Conservation (phyloP, 1,140 invertebrate genomes). For the Heliconius nattereri region DNA sequence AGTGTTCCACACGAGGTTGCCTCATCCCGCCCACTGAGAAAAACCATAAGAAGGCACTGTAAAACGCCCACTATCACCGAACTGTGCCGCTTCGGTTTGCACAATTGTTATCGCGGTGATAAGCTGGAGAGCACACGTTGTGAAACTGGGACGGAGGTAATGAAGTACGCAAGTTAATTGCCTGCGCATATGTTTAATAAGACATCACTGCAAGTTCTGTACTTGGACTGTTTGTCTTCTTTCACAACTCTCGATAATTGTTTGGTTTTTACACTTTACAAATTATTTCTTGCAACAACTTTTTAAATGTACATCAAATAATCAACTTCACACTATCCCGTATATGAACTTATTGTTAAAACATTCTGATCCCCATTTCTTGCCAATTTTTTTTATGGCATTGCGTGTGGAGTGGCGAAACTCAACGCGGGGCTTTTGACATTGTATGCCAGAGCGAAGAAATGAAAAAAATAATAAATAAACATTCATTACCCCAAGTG, state of each 20-base stretch:
- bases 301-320: no score
- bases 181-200: slow-evolving; percentile 20
- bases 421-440: no score
- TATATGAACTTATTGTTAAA: no score
- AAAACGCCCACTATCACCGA: slow-evolving; percentile 36
- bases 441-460: no score
- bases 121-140: slow-evolving; percentile 45
- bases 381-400: no score
- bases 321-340: no score
- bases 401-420: no score
- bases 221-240: neutral
- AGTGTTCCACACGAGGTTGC: neutral
- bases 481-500: no score
- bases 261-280: neutral
- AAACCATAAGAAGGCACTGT: slow-evolving; percentile 19
- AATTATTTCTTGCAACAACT: neutral
- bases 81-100: slow-evolving; percentile 38
- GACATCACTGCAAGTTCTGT: slow-evolving; percentile 4
- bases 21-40: neutral
- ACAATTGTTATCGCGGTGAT: slow-evolving; percentile 51
- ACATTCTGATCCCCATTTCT: no score
- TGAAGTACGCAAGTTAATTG: slow-evolving; percentile 29
- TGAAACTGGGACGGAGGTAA: slow-evolving; percentile 48
- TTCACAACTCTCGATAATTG: neutral
- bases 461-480: no score